Percentiles rank a stretch among this genome's conserved stretches.
Evolutionary conservation across 2,797 vertebrate genomes (phyloP).

Genomic region (Syngnathus rostellatus): DNA sequence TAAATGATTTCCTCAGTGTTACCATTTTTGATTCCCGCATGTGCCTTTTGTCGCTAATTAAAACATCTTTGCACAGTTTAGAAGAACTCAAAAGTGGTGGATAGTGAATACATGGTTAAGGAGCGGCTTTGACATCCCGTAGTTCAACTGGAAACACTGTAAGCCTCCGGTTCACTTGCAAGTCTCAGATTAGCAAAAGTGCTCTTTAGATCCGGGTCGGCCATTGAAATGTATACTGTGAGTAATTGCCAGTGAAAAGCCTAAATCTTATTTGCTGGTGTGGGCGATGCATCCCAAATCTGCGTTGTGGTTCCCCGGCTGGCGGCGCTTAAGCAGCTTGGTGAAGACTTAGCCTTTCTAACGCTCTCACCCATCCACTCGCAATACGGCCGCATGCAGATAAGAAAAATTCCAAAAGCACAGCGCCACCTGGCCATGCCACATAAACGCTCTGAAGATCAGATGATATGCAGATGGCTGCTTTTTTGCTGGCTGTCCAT

Average conservation of each 20-base stretch:
- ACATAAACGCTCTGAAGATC: slow-evolving; percentile 33
- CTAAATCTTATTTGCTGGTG: slow-evolving; percentile 51
- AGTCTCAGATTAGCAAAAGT: slow-evolving; percentile 46
- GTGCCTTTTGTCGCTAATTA: not conserved
- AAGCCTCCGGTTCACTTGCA: slow-evolving; percentile 31
- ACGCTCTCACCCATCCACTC: slow-evolving; percentile 39
- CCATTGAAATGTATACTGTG: slow-evolving; percentile 12
- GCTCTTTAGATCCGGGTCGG: slow-evolving; percentile 33
- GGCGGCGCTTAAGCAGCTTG: slow-evolving; percentile 59
- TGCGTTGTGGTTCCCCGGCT: slow-evolving; percentile 38
- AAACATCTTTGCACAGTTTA: not conserved
- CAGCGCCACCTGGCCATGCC: slow-evolving; percentile 25
- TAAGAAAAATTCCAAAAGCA: slow-evolving; percentile 34
- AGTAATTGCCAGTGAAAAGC: slow-evolving; percentile 58
- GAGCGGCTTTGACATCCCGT: slow-evolving; percentile 8
- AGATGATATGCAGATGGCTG: slow-evolving; percentile 21
- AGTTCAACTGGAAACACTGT: slow-evolving; percentile 30
- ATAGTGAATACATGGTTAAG: slow-evolving; percentile 9
- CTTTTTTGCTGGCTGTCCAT: slow-evolving; percentile 13
- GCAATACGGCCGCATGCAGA: slow-evolving; percentile 41
- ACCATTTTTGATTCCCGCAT: not conserved
- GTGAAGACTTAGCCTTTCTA: slow-evolving; percentile 46
- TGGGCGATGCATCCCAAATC: slow-evolving; percentile 54
- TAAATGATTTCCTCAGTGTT: not conserved
- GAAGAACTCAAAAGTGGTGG: slow-evolving; percentile 2